These are phyloP conservation scores for Ferdinandea cuprea DNA, from an alignment of 2,888 invertebrate genomes.

Conservation along the genomic window DNA sequence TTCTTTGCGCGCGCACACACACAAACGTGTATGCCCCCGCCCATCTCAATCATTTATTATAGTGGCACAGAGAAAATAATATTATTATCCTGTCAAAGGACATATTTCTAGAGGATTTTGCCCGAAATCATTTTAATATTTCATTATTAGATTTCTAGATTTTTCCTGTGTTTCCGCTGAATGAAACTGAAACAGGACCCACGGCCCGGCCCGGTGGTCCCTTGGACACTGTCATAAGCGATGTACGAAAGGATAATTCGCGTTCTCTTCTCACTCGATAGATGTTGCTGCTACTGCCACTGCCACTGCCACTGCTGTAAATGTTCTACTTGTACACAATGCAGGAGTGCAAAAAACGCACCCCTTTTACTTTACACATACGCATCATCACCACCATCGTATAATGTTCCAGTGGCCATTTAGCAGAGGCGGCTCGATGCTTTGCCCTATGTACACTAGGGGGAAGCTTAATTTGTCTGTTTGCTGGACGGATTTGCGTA, in stretches of 20 bases:
- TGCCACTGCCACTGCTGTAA: no score
- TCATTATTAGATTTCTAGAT: conserved; percentile 72
- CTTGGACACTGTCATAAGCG: conserved; percentile 35
- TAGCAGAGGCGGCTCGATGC: conserved; percentile 62
- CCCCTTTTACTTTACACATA: conserved; percentile 72
- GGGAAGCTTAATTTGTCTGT: conserved; percentile 74
- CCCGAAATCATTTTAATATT: conserved; percentile 70
- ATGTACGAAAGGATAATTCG: conserved; percentile 48
- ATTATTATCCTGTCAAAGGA: conserved; percentile 74
- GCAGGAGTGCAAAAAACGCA: conserved; percentile 72
- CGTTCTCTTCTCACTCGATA: conserved; percentile 28
- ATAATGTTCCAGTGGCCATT: conserved; percentile 68
- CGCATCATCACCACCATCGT: conserved; percentile 68
- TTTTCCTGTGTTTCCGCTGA: conserved; percentile 24
- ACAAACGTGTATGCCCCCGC: no score
- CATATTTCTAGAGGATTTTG: conserved; percentile 73
- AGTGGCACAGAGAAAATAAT: conserved; percentile 71
- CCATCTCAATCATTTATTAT: conserved; percentile 73
- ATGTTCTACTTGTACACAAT: conserved; percentile 34
- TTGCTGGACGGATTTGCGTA: conserved; percentile 72
- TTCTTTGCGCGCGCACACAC: conserved; percentile 34
- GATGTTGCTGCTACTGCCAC: no score
- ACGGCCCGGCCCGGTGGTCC: conserved; percentile 46
- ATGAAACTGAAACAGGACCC: conserved; percentile 46
- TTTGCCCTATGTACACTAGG: conserved; percentile 49